Conservation (phyloP, 1,140 invertebrate genomes). For the Meloidogyne floridensis region DNA sequence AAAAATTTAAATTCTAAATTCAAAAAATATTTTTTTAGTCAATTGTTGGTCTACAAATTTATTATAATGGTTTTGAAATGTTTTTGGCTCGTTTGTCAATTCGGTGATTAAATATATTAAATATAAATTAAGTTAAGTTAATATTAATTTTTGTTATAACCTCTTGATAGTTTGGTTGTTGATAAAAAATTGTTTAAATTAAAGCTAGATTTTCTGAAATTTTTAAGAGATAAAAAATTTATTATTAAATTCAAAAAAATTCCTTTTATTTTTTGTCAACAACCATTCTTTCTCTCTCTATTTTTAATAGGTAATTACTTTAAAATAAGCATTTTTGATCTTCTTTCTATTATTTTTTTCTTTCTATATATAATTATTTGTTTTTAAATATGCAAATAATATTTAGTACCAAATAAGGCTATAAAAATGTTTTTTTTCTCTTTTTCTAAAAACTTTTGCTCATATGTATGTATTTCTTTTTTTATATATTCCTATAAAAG, state of each 20-base stretch:
- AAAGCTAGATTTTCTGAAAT: neutral
- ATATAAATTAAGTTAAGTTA: neutral
- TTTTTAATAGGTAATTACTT: neutral
- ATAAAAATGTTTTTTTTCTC: neutral
- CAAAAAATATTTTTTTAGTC: constrained; percentile 6
- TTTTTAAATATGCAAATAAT: neutral
- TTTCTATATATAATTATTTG: neutral
- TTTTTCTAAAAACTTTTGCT: no score
- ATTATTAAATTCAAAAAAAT: neutral
- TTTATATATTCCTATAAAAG: neutral
- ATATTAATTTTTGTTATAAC: neutral
- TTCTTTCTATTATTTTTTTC: neutral
- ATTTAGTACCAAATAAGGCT: neutral
- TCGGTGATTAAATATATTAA: neutral
- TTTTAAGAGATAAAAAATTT: neutral
- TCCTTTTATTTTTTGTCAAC: neutral
- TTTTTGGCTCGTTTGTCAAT: constrained; percentile 36
- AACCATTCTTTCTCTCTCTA: no score
- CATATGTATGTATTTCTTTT: no score
- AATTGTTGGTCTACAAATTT: constrained; percentile 46
- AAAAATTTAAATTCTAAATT: neutral
- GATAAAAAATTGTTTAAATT: neutral
- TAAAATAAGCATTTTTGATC: constrained; percentile 15
- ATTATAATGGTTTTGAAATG: constrained; percentile 56
- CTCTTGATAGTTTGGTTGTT: neutral